Conservation (phyloP, 2,888 invertebrate genomes). For the Mesorhabditis spiculigera region DNA sequence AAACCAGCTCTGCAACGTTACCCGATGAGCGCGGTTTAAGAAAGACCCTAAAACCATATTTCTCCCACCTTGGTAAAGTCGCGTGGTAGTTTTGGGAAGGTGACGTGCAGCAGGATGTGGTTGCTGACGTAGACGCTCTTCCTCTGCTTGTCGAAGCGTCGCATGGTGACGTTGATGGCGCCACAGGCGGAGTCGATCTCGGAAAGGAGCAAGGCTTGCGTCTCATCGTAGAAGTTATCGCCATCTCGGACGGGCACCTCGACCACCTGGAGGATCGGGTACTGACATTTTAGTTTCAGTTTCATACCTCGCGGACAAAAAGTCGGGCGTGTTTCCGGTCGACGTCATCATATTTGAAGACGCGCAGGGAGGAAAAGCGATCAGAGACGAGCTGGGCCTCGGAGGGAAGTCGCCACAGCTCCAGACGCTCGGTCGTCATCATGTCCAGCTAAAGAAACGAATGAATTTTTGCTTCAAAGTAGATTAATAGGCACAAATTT, state of each 20-base stretch:
- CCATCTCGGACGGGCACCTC: conserved; percentile 19
- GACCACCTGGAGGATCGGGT: conserved; percentile 11
- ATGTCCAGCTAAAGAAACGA: conserved; percentile 22
- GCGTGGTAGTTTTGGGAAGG: conserved; percentile 25
- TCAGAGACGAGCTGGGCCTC: conserved; percentile 31
- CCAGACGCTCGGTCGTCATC: conserved; percentile 38
- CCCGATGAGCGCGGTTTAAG: conserved; percentile 38
- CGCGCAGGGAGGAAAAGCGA: conserved; percentile 31
- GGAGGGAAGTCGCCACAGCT: conserved; percentile 45
- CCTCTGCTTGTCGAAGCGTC: conserved; percentile 16
- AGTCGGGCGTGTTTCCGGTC: conserved; percentile 31
- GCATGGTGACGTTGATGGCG: conserved; percentile 44
- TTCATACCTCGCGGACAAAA: conserved; percentile 29
- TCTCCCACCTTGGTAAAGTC: conserved; percentile 16
- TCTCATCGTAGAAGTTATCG: conserved; percentile 11
- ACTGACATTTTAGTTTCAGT: neutral
- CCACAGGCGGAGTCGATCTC: conserved; percentile 50
- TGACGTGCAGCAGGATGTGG: conserved; percentile 24
- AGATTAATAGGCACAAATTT: neutral
- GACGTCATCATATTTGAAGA: conserved; percentile 33
- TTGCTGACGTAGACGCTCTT: conserved; percentile 25
- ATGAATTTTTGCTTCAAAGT: neutral
- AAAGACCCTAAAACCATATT: conserved; percentile 14
- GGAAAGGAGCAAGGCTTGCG: conserved; percentile 17
- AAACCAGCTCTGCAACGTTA: conserved; percentile 38